A percentile compares a stretch with the other conserved stretches of the same genome.
These are phyloP conservation scores for Agraylea sexmaculata DNA, from an alignment of 1,140 invertebrate species.

Conservation along the genomic window DNA sequence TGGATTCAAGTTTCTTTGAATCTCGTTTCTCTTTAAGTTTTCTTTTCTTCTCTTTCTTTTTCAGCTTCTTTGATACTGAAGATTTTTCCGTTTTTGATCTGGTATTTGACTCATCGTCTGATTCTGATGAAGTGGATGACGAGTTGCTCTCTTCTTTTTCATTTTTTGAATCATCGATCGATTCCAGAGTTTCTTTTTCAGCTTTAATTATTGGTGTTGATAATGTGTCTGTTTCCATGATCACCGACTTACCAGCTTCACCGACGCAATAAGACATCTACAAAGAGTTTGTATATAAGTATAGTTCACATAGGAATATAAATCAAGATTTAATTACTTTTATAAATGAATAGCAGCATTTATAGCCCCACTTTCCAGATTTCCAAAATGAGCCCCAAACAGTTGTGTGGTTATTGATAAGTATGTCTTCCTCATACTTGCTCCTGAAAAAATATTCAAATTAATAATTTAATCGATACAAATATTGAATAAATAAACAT, in stretches of 20 bases:
- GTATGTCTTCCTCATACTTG: conserved; percentile 92
- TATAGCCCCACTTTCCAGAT: conserved; percentile 87
- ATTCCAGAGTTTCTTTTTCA: conserved; percentile 23
- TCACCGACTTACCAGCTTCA: conserved; percentile 52
- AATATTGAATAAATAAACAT: too few relatives aligned
- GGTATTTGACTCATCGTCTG: conserved; percentile 35
- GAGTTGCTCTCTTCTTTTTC: conserved; percentile 23
- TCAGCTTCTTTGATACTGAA: conserved; percentile 56
- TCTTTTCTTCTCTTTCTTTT: conserved; percentile 50
- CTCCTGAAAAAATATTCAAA: conserved; percentile 28
- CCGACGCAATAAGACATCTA: conserved; percentile 80
- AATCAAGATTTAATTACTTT: conserved; percentile 45
- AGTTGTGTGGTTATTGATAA: conserved; percentile 82
- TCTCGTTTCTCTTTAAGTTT: conserved; percentile 42
- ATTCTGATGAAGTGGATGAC: conserved; percentile 26
- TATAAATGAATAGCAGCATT: conserved; percentile 89
- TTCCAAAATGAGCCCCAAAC: conserved; percentile 96
- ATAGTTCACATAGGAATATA: background rate
- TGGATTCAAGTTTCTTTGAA: too few relatives aligned
- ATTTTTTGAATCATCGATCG: conserved; percentile 31
- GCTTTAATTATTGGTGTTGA: conserved; percentile 5
- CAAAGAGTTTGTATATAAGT: conserved; percentile 19
- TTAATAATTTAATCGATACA: too few relatives aligned
- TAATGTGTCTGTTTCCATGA: conserved; percentile 24
- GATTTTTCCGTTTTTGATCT: conserved; percentile 42